Base-by-base conservation (phyloP, 1,140 invertebrate genomes). In the Anoplophora glabripennis region DNA sequence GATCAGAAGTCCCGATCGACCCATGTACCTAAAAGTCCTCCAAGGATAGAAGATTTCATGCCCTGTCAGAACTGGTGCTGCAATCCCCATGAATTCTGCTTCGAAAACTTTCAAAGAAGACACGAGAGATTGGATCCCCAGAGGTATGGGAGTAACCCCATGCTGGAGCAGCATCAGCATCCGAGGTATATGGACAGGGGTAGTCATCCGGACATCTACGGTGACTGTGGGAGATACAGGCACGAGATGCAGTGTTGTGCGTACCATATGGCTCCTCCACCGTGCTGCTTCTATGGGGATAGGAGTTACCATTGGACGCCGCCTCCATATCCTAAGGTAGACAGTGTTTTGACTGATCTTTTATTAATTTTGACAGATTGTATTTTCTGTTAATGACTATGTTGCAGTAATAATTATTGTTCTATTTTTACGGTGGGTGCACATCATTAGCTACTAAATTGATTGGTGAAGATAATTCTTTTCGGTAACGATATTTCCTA, bases 1-100 rank as follows among this genome's bases (percentile, higher is more conserved):
- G 81, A 83, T 66, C 78, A 81, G 57, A 83, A 83, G 71, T 78
- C 79, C 47, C 76, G 78, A 54, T 83, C 82, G 7, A 79, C 79
- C 1, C 71, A 82, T 62, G 76, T 79, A 36, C 65, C 77, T 1
- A 72, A 74, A 58, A 72, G 69, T 47, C 72, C 72, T 15, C 71
- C 72, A 3, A 57, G 67, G 34, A 54, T 71, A 36, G 74, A 75
- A 7, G 72, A 74, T 57, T 72, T 80, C 61, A 76, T 75, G 51
- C 75, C 75, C 17, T 73, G 69, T 70, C 56, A 79, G 72, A 71
- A 76, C 75, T 47, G 77, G 76, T 58, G 77, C 73, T 56, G 72
- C 61, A 71, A 78, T 74, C 57, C 60, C 7, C 77, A 38, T 69
- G 74, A 46, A 70, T 72, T 48, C 4, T 69, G 64, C 60, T 73